Conservation (phyloP, 1,140 invertebrate genomes). For the Halesus radiatus region DNA sequence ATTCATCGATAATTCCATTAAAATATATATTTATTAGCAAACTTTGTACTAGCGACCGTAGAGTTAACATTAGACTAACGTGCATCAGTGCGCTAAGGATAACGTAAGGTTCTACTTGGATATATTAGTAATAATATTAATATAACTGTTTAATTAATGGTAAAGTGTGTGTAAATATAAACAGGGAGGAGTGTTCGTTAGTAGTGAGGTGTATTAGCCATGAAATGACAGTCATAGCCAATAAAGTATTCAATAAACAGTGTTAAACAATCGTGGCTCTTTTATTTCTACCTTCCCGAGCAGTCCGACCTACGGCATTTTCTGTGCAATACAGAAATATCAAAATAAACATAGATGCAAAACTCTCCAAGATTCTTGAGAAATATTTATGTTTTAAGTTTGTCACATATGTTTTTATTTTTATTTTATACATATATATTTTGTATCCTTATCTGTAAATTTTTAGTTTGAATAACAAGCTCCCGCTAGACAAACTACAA, state of each 20-base stretch:
- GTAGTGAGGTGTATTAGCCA: constrained; percentile 43
- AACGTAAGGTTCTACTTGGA: background rate
- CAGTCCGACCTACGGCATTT: too few species aligned
- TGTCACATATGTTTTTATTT: too few species aligned
- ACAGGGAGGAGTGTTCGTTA: constrained; percentile 1
- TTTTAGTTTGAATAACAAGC: too few species aligned
- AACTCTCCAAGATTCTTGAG: too few species aligned
- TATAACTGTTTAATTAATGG: constrained; percentile 34
- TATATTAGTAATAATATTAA: too few species aligned
- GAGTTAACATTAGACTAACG: constrained; percentile 1
- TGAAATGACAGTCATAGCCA: constrained; percentile 55
- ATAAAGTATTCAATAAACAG: constrained; percentile 55
- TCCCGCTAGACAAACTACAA: too few species aligned
- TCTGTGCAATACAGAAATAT: too few species aligned
- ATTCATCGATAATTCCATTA: constrained; percentile 20
- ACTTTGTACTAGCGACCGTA: constrained; percentile 26
- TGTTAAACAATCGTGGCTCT: constrained; percentile 33
- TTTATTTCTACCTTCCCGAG: constrained; percentile 8
- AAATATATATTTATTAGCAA: constrained; percentile 12
- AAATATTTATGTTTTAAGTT: too few species aligned
- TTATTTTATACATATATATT: too few species aligned
- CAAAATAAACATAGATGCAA: too few species aligned
- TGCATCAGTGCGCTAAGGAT: constrained; percentile 1
- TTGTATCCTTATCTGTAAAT: too few species aligned
- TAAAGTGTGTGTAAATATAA: constrained; percentile 40